Evolutionary conservation across 1,140 invertebrate species (phyloP).

Genomic region (Lepidurus apus): DNA sequence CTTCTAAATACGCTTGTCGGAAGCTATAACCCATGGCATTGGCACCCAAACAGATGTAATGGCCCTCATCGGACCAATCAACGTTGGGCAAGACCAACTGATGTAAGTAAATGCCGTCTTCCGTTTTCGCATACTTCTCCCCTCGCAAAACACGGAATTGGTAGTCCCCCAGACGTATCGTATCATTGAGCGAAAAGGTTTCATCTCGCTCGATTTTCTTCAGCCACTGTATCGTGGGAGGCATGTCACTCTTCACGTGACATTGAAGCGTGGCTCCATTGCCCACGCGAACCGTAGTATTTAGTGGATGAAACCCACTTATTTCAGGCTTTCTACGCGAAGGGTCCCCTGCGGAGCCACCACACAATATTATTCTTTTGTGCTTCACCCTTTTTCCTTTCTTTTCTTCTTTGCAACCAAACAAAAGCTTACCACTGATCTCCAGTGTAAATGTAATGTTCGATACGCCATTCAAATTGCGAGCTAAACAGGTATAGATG

Average conservation of each 20-base stretch:
- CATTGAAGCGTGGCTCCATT: constrained; percentile 28
- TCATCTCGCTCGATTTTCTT: background rate
- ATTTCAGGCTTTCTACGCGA: background rate
- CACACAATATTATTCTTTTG: background rate
- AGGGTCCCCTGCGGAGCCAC: background rate
- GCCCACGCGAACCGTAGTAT: constrained; percentile 20
- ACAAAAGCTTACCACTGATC: background rate
- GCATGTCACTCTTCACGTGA: constrained; percentile 15
- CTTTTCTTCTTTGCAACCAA: background rate
- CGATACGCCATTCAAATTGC: constrained; percentile 1
- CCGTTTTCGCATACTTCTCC: background rate
- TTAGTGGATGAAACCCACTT: background rate
- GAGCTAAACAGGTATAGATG: background rate
- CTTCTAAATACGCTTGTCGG: constrained; percentile 24
- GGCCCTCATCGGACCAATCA: constrained; percentile 34
- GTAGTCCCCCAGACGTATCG: background rate
- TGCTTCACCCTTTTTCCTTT: background rate
- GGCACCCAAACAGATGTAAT: constrained; percentile 38
- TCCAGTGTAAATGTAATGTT: background rate
- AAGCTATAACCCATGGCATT: constrained; percentile 37
- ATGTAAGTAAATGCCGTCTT: constrained; percentile 36
- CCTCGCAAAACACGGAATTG: background rate
- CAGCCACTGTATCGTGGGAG: constrained; percentile 22
- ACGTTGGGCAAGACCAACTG: constrained; percentile 35
- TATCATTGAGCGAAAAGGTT: background rate